A percentile compares a stretch with the other conserved stretches of the same genome.
Evolutionary conservation across 2,888 invertebrate genomes (phyloP).

Genomic region (Deilephila elpenor): DNA sequence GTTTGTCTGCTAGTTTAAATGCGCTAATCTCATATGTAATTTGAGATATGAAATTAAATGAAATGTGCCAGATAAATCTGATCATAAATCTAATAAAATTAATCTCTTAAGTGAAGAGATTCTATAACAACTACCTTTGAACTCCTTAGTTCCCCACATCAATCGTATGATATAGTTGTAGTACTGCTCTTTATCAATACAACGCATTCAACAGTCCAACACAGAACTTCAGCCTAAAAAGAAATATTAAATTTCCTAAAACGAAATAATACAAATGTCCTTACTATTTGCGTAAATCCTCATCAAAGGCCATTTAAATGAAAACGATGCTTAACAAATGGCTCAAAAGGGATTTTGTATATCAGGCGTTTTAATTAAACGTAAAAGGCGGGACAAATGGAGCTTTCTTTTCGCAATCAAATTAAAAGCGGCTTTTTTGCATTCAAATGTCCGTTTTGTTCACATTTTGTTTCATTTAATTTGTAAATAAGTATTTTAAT

Average conservation of each 20-base stretch:
- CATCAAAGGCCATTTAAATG: background rate
- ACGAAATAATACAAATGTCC: background rate
- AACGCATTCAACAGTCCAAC: no score
- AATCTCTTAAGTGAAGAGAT: no score
- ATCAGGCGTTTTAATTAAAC: constrained; percentile 17
- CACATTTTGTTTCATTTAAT: constrained; percentile 2
- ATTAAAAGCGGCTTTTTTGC: background rate
- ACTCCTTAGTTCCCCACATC: no score
- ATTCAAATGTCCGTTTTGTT: constrained; percentile 4
- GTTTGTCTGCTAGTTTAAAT: no score
- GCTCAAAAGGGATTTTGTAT: background rate
- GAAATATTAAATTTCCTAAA: background rate
- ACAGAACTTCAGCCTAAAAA: background rate
- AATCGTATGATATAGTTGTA: no score
- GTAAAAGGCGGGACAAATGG: constrained; percentile 6
- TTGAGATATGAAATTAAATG: no score
- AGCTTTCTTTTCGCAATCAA: constrained; percentile 19
- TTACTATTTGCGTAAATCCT: background rate
- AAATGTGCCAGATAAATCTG: no score
- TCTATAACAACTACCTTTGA: no score
- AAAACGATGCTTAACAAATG: constrained; percentile 13
- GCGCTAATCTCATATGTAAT: no score
- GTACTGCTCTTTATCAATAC: no score
- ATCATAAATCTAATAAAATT: no score
- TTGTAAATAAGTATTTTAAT: background rate